Conservation (phyloP, 2,888 invertebrate genomes). For the Trichacis sp. region DNA sequence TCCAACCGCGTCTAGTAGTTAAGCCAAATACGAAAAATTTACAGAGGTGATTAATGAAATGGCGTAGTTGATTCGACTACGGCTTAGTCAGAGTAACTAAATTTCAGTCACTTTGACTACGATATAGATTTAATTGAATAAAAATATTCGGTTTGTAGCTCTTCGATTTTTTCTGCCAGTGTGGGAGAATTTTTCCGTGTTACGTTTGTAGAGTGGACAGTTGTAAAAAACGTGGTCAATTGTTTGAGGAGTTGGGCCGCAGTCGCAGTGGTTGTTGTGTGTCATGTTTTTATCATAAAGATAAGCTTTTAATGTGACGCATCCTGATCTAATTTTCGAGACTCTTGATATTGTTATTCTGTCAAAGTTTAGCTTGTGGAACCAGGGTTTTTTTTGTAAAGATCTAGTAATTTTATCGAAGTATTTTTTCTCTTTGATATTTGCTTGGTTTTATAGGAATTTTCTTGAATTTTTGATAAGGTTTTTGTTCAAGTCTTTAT, state of each 20-base stretch:
- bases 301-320: not conserved
- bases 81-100: too few species aligned
- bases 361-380: not conserved
- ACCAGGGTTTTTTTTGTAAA: slow-evolving; percentile 3
- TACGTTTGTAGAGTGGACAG: not conserved
- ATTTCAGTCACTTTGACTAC: too few species aligned
- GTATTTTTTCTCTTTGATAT: not conserved
- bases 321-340: not conserved
- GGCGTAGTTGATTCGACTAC: too few species aligned
- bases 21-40: too few species aligned
- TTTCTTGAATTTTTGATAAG: not conserved
- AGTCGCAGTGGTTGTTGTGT: not conserved
- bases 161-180: too few species aligned
- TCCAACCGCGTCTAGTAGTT: too few species aligned
- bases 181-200: too few species aligned
- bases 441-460: not conserved
- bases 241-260: too few species aligned
- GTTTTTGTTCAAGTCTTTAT: not conserved
- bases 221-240: too few species aligned
- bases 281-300: not conserved
- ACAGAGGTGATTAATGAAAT: too few species aligned
- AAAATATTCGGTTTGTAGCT: too few species aligned
- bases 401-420: slow-evolving; percentile 1
- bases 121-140: too few species aligned
- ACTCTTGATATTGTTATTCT: not conserved